These are phyloP conservation scores for Junonia oenone DNA, from an alignment of 2,888 invertebrate genomes.

Conservation along the genomic window DNA sequence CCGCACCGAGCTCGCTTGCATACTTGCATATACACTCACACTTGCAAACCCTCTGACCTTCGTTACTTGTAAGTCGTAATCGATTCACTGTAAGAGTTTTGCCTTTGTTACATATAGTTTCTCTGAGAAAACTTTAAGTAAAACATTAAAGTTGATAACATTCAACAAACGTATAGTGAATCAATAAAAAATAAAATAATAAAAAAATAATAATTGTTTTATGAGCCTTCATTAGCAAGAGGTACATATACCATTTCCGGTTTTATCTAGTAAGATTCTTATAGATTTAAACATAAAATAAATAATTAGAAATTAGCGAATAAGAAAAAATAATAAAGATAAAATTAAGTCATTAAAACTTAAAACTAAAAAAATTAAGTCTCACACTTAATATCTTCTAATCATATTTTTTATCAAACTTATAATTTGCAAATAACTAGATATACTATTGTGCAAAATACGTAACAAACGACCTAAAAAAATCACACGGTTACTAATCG, in stretches of 20 bases:
- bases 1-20: conserved; percentile 78
- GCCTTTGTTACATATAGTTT: conserved; percentile 62
- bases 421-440: not conserved
- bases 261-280: conserved; percentile 29
- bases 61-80: conserved; percentile 67
- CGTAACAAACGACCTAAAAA: conserved; percentile 32
- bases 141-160: conserved; percentile 1
- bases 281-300: conserved; percentile 3
- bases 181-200: not conserved
- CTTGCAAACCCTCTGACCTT: conserved; percentile 73
- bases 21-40: conserved; percentile 77
- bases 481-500: conserved; percentile 71
- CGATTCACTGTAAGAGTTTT: conserved; percentile 65
- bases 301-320: conserved; percentile 17
- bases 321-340: conserved; percentile 14
- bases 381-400: not conserved
- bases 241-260: not conserved
- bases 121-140: conserved; percentile 38
- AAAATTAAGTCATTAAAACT: not conserved
- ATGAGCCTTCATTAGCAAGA: not conserved
- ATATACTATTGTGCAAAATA: conserved; percentile 11
- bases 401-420: not conserved
- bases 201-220: not conserved
- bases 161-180: not conserved
- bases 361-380: not conserved